Percentiles rank a stretch among this genome's conserved stretches.
These are phyloP conservation scores for Callipepla californica DNA, from an alignment of 2,113 vertebrate species.

Conservation along the genomic window DNA sequence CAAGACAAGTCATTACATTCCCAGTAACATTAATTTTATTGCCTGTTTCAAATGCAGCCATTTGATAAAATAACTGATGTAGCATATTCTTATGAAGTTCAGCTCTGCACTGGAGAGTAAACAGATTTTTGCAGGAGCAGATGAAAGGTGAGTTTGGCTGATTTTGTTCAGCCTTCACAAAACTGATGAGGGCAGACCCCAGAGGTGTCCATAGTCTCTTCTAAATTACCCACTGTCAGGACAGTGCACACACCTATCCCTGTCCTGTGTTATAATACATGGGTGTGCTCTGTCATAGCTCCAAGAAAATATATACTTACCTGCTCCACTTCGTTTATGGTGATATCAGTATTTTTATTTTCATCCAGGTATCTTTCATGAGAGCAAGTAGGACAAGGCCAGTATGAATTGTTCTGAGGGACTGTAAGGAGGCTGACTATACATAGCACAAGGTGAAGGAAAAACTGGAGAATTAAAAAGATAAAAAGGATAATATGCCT, in stretches of 20 bases:
- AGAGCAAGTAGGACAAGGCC: not conserved
- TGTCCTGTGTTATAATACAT: not conserved
- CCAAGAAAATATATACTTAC: not conserved
- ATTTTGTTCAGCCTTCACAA: not conserved
- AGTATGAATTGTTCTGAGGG: not conserved
- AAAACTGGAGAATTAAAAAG: not conserved
- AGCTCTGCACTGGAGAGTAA: not conserved
- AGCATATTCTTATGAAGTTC: not conserved
- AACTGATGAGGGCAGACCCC: accelerated
- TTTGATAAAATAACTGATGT: not conserved
- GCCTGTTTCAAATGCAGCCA: not conserved
- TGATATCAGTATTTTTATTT: not conserved
- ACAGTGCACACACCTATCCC: not conserved
- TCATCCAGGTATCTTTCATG: not conserved
- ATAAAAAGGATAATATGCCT: not conserved
- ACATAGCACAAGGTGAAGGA: not conserved
- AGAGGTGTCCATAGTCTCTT: accelerated
- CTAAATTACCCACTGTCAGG: not conserved
- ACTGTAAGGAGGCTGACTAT: accelerated
- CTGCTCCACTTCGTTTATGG: not conserved
- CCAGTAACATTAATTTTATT: not conserved
- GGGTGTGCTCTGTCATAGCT: not conserved
- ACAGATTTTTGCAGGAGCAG: not conserved
- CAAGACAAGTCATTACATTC: not conserved
- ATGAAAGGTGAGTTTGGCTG: not conserved